Percentiles rank a stretch among this genome's conserved stretches.
Conservation (phyloP, 2,888 invertebrate genomes). For the Choreutis nemorana region DNA sequence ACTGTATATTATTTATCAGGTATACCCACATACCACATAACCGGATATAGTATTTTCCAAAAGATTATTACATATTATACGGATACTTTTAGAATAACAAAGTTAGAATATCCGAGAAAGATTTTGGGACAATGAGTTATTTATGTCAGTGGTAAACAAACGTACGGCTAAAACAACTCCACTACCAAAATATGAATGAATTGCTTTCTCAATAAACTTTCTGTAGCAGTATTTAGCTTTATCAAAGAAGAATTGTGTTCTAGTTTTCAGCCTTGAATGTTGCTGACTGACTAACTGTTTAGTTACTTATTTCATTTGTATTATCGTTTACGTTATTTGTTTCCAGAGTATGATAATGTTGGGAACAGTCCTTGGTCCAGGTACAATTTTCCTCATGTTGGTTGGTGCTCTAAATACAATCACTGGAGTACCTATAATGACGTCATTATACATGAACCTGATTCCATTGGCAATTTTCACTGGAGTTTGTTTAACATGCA, state of each 20-base stretch:
- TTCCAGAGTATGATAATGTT: conserved; percentile 69
- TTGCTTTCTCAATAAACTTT: too few relatives aligned
- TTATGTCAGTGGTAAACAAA: too few relatives aligned
- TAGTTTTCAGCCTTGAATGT: not conserved
- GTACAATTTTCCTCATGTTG: conserved; percentile 84
- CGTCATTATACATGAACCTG: conserved; percentile 71
- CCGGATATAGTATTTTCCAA: too few relatives aligned
- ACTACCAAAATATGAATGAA: too few relatives aligned
- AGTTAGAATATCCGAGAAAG: too few relatives aligned
- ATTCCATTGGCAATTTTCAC: conserved; percentile 74
- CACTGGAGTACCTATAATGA: conserved; percentile 74
- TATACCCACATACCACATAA: conserved; percentile 10
- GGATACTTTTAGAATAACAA: too few relatives aligned
- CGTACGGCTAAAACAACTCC: too few relatives aligned
- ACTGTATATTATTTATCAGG: conserved; percentile 76
- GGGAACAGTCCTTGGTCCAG: conserved; percentile 83
- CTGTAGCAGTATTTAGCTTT: too few relatives aligned
- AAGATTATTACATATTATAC: not conserved
- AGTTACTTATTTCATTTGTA: not conserved
- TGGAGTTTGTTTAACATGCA: conserved; percentile 72
- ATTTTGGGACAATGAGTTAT: too few relatives aligned
- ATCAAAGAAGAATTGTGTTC: not conserved
- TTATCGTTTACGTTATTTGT: conserved; percentile 8
- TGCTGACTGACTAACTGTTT: too few relatives aligned
- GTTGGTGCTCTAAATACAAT: conserved; percentile 83